These are phyloP conservation scores for Zhuqinia jingwanae DNA, from an alignment of 2,888 invertebrate genomes.

Conservation along the genomic window DNA sequence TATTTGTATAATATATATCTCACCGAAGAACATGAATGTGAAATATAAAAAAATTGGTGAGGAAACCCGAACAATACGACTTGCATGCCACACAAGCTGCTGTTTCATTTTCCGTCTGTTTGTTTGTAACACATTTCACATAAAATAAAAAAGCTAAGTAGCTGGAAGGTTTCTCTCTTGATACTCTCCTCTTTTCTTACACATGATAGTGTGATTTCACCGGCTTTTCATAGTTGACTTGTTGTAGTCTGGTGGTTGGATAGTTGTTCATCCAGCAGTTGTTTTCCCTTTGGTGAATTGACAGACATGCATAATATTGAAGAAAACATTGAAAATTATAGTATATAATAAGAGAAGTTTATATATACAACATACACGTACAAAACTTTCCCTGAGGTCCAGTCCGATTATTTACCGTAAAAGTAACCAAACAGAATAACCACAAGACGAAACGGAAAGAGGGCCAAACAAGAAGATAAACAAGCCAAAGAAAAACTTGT, in stretches of 20 bases:
- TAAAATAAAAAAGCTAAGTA: neutral
- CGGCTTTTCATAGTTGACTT: constrained; percentile 32
- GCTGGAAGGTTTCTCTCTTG: constrained; percentile 51
- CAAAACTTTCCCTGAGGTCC: constrained; percentile 43
- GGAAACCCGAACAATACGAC: constrained; percentile 4
- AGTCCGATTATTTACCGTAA: constrained; percentile 49
- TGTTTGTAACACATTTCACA: neutral
- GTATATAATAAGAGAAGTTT: neutral
- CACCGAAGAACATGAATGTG: neutral
- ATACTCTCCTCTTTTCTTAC: constrained; percentile 36
- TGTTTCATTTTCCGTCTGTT: neutral
- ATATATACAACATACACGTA: neutral
- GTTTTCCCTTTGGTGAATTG: constrained; percentile 9
- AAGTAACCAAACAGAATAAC: constrained; percentile 47
- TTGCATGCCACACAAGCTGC: neutral
- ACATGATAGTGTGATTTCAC: constrained; percentile 10
- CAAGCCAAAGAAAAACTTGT: constrained; percentile 63
- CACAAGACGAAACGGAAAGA: constrained; percentile 41
- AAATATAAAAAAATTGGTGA: constrained; percentile 1
- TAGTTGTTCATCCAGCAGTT: constrained; percentile 24
- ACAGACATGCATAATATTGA: constrained; percentile 20
- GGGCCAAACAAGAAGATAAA: constrained; percentile 44
- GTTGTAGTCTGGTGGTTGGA: constrained; percentile 6
- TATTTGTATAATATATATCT: neutral
- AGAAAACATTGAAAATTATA: neutral